Percentiles rank a stretch among this genome's conserved stretches.
These are phyloP conservation scores for Patiria pectinifera DNA, from an alignment of 53 echinoderm and acorn worm genomes.

Conservation along the genomic window DNA sequence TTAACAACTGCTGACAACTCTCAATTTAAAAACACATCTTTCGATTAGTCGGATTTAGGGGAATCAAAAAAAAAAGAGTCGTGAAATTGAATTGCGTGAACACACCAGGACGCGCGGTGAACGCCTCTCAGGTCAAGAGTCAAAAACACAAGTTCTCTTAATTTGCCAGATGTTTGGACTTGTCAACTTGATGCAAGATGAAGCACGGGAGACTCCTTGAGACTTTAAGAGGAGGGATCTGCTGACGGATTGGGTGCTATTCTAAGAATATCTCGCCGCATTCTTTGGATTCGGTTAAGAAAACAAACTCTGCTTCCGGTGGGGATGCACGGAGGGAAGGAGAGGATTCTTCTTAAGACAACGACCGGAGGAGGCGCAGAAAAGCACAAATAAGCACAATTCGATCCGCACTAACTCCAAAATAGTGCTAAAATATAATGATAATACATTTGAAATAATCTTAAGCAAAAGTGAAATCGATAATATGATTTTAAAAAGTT, in stretches of 20 bases:
- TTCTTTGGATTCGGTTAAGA: neutral
- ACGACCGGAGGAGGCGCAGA: neutral
- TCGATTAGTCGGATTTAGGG: neutral
- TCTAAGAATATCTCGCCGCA: neutral
- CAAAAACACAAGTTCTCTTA: neutral
- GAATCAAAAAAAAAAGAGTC: neutral
- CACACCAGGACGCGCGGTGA: neutral
- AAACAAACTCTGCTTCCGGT: neutral
- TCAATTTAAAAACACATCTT: neutral
- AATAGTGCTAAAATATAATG: too few relatives aligned
- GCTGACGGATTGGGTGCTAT: neutral
- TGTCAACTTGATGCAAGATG: neutral
- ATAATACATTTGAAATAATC: neutral
- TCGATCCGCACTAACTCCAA: too few relatives aligned
- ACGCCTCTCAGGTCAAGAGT: neutral
- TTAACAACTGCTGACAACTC: neutral
- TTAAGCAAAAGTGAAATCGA: too few relatives aligned
- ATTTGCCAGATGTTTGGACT: neutral
- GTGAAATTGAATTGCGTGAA: neutral
- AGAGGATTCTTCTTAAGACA: neutral
- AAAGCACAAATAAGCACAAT: neutral
- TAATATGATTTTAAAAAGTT: too few relatives aligned
- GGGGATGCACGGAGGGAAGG: neutral
- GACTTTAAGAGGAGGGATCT: neutral
- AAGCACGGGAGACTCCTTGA: neutral